Evolutionary conservation across 2,797 vertebrate species (phyloP), one percentile per base, ranked within the genome.

Genomic region (Rhincodon typus): DNA sequence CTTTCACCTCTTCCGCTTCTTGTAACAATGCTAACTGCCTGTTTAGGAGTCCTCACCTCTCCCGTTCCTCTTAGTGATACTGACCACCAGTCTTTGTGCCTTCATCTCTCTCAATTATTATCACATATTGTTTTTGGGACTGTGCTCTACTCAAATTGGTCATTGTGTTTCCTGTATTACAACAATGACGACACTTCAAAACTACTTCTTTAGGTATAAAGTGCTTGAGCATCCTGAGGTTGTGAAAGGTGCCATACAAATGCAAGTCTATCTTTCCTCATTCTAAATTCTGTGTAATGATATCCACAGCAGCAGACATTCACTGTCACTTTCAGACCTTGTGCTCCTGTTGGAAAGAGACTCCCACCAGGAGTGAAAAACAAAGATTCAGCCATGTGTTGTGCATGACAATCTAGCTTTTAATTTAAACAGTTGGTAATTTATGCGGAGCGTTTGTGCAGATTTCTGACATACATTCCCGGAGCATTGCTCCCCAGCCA

Each of bases 341-440:
- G n/a, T 42, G 90, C 90, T 91, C 57, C 57, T 6, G 19, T 42
- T 93, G n/a, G 34, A 67, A n/a, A 53, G n/a, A 6, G n/a, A 34
- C 30, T 91, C 57, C 66, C 90, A 69, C 21, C 62, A 23, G 90
- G 90, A 93, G 66, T 42, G 66, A 93, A 93, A 69, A 38, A 42
- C 21, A n/a, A 66, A 25, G 90, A 93, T 93, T 69, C 90, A 93
- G 90, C 62, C 62, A 66, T 69, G 90, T 69, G 90, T 38, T 69
- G 82, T 84, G 82, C 38, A 46, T 84, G 82, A 84, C 42, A 8
- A 46, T 84, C 82, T 7, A n/a, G 42, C 90, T 66, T 69, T 42
- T 93, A 93, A 93, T 93, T 93, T 93, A 69, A 93, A 38, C 23
- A 66, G 25, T 93, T 93, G n/a, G 66, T 42, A 69, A 69, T 93